Evolutionary conservation across 2,797 vertebrate species (phyloP), one percentile per base, ranked within the genome.

Genomic region (Orestias chungarensis): DNA sequence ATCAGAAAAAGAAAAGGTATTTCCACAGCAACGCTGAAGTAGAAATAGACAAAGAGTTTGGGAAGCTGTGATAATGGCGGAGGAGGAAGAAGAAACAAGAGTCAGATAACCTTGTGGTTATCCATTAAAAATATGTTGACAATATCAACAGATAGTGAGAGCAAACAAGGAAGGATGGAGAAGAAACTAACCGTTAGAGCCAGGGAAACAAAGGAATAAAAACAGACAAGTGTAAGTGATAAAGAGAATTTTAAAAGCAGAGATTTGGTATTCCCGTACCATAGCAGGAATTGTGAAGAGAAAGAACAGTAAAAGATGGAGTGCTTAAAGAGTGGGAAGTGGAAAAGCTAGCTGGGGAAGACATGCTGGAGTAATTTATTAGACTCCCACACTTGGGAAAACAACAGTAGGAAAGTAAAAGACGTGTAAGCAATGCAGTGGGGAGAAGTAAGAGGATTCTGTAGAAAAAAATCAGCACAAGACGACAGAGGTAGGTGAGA

Each of bases 51-150:
- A 46, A 68, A 82, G 84, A 68, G 79, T 75, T 74, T 57, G 69
- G 59, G 70, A 86, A 76, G 80, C 71, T 17, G 78, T 80, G 87
- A 88, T 87, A 80, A 86, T 76, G 70, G 78, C 14, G 79, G 75
- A 78, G 82, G 83, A 82, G 75, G 85, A 79, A 29, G 78, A 71
- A 74, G 86, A 85, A 85, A 74, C 61, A 71, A 77, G 73, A 66
- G 73, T 66, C 61, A 82, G 87, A 84, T 89, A 90, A 77, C 82
- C 87, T 76, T 70, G 82, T n/a, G 84, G 89, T 87, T 86, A 91
- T 91, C 87, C 80, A 91, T 89, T 92, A 87, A 88, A 89, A 64
- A 82, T 79, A 83, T 86, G 74, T 82, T 20, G 59, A 73, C 82
- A 87, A 85, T 86, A 84, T 87, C 87, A 91, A 89, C 87, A 82